A percentile compares a stretch with the other conserved stretches of the same genome.
Evolutionary conservation across 2,888 invertebrate species (phyloP).

Genomic region (Plebejus melissa): DNA sequence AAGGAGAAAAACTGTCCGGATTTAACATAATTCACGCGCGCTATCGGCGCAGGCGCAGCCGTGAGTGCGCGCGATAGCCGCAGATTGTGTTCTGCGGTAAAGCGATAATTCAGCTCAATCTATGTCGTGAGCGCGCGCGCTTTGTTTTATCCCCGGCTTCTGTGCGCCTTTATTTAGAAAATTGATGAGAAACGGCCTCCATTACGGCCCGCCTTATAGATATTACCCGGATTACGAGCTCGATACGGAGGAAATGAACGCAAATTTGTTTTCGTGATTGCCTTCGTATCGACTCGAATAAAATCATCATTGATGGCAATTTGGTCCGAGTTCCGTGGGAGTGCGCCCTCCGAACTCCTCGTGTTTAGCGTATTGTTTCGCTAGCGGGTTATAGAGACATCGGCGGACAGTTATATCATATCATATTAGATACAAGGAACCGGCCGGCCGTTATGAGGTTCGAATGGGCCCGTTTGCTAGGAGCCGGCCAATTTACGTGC

Average conservation of each 20-base stretch:
- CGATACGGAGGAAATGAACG: constrained; percentile 72
- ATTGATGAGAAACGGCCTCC: constrained; percentile 79
- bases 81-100: constrained; percentile 79
- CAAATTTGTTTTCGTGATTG: constrained; percentile 79
- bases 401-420: constrained; percentile 23
- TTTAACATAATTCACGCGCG: constrained; percentile 72
- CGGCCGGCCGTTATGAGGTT: constrained; percentile 41
- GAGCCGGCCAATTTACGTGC: constrained; percentile 63
- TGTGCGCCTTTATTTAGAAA: constrained; percentile 79
- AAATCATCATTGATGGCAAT: constrained; percentile 72
- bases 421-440: constrained; percentile 33
- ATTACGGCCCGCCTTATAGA: constrained; percentile 74
- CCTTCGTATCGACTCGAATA: constrained; percentile 70
- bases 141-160: constrained; percentile 77
- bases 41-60: constrained; percentile 62
- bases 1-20: constrained; percentile 63
- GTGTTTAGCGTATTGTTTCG: not conserved
- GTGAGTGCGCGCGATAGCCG: constrained; percentile 42
- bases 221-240: constrained; percentile 60
- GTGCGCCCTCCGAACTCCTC: not conserved
- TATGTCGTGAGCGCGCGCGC: constrained; percentile 76
- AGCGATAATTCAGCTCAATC: constrained; percentile 79
- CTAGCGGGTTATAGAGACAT: constrained; percentile 13
- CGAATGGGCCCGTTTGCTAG: constrained; percentile 57
- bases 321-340: constrained; percentile 45